Evolutionary conservation across 1,140 invertebrate species (phyloP), one percentile per base, ranked within the genome.

Genomic region (Leptopilina clavipes): DNA sequence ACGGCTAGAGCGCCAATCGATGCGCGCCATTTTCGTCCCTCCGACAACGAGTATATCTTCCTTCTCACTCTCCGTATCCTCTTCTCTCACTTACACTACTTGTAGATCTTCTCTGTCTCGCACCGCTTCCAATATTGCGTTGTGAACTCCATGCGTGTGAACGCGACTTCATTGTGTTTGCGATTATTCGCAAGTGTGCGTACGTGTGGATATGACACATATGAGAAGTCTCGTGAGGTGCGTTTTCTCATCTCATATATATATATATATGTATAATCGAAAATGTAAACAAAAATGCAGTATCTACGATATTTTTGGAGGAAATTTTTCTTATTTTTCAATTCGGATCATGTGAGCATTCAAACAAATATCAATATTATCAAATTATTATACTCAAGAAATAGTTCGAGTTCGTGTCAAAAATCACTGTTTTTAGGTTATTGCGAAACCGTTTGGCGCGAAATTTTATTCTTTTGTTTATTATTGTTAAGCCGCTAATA

Each of bases 1-100:
- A 90, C 85, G 88, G 88, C 88, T 89, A 89, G 84, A 76, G 86
- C 86, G 85, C 89, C 89, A 90, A 90, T 90, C 89, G 89, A 90
- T 90, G 89, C 82, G 80, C 87, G 79, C 81, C 83, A 82, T 83
- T 83, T 70, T 75, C 79, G 79, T 84, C 80, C 82, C 83, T 56
- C 78, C 43, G 52, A 31, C 73, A 70, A 76, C 48, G 48, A 52
- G 31, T 71, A 52, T 74, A 72, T 72, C 76, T 56, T 65, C 17
- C 76, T 56, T 73, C 71, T 71, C 75, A 59, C 48, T 59, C 56
- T 5, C 73, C 18, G 43, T 12, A 73, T 75, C 74, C 70, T 18
- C 74, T 31, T 48, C 52, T 70, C 74, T 72, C 65, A 74, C 79
- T 52, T 17, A 3, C 48, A 76, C 77, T 54, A 71, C 59, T 19